Percentiles rank a stretch among this genome's conserved stretches.
These are phyloP conservation scores for Drosophila mimetica DNA, from an alignment of 2,888 invertebrate genomes.

Conservation along the genomic window DNA sequence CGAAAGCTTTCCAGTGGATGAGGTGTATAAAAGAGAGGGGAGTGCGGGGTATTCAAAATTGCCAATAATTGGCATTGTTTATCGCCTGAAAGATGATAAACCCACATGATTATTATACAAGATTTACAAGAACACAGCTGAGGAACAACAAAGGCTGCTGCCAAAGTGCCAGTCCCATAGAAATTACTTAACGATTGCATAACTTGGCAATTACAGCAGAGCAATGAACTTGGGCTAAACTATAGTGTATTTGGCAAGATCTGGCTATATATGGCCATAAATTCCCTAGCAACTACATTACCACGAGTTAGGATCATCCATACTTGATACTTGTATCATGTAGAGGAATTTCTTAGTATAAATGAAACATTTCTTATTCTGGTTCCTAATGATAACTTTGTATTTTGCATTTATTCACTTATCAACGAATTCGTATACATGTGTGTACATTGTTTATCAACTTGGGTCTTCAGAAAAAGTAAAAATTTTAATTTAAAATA, in stretches of 20 bases:
- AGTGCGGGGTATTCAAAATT: neutral
- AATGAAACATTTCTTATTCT: neutral
- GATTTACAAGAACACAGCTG: neutral
- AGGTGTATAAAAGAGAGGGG: neutral
- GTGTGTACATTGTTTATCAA: neutral
- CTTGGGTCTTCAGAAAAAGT: too few species aligned
- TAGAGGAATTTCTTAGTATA: neutral
- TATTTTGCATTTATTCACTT: neutral
- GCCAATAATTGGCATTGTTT: conserved; percentile 40
- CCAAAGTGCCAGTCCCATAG: conserved; percentile 39
- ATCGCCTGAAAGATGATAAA: conserved; percentile 15
- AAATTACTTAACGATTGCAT: conserved; percentile 73
- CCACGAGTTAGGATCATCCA: neutral
- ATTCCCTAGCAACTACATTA: neutral
- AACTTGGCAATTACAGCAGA: conserved; percentile 55
- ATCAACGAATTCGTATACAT: neutral
- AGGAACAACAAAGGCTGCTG: conserved; percentile 45
- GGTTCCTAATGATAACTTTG: too few species aligned
- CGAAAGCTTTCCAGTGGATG: conserved; percentile 44
- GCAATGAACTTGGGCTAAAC: conserved; percentile 21
- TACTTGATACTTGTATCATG: neutral
- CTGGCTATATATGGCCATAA: neutral
- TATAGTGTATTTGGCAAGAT: neutral
- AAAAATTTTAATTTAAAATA: neutral
- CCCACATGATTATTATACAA: too few species aligned